Base-by-base conservation (phyloP, 2,113 vertebrate genomes). In the Sigmodon hispidus region DNA sequence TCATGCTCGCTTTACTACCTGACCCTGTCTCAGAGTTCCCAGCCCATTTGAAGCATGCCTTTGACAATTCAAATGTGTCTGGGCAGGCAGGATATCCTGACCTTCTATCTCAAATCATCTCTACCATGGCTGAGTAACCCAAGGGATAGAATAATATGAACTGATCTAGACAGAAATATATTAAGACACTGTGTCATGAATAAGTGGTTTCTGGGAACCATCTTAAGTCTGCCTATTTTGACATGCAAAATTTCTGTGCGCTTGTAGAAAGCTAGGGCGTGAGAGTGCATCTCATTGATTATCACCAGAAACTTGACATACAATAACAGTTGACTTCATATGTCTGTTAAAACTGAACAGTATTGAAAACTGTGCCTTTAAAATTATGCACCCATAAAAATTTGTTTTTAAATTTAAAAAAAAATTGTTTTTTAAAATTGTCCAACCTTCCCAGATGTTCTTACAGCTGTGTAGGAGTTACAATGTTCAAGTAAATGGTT, bases 361-460 rank as follows among this genome's bases (percentile, higher is more conserved):
- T 15, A 72, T 12, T 67, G 17, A 59, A 89, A 85, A 89, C 69
- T 40, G 48, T 7, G 0, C n/a, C 34, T 50, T 91, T 61, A 83
- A 69, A 94, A 87, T 36, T 22, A 45, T 5, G 31, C 8, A 50
- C n/a, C n/a, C n/a, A n/a, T n/a, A n/a, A n/a, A n/a, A n/a, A n/a
- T n/a, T n/a, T n/a, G n/a, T n/a, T n/a, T n/a, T n/a, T n/a, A n/a
- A n/a, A n/a, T n/a, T n/a, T n/a, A n/a, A n/a, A n/a, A n/a, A n/a
- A n/a, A n/a, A n/a, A n/a, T n/a, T n/a, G 11, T 72, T 96, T 81
- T 89, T 65, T 65, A 96, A 89, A 48, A 26, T 75, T 8, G 26
- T 79, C 48, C 36, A 65, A 22, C 11, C 36, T 31, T 36, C 63
- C 19, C 10, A 75, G 50, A 13, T 80, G 45, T 61, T 83, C 72